These are phyloP conservation scores for Pseudochirops cupreus DNA, from an alignment of 2,797 vertebrate genomes.

Conservation along the genomic window DNA sequence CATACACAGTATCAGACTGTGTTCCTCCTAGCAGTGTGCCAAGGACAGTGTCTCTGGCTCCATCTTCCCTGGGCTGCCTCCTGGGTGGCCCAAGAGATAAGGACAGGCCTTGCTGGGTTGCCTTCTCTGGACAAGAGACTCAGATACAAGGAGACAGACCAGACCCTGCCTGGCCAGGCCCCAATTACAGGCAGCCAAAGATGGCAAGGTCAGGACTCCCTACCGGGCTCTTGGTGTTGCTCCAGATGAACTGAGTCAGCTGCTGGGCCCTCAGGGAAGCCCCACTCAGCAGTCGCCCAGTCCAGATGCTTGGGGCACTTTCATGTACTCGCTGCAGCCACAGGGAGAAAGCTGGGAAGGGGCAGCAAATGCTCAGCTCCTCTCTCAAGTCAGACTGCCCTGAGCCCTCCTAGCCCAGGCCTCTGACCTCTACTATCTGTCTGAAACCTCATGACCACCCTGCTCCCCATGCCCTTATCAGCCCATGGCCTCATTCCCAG, in stretches of 20 bases:
- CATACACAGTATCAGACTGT: not conserved
- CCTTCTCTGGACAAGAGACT: not conserved
- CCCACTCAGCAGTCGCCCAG: conserved; percentile 82
- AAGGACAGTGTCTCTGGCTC: not conserved
- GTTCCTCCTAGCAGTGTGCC: not conserved
- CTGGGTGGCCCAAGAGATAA: not conserved
- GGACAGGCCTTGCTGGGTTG: not conserved
- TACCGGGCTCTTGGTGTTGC: conserved; percentile 91
- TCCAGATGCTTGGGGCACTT: conserved; percentile 85
- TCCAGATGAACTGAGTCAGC: conserved; percentile 90
- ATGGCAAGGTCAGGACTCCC: not conserved
- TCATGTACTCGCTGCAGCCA: conserved; percentile 91
- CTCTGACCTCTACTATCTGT: too few species aligned
- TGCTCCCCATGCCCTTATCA: not conserved
- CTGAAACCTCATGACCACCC: not conserved
- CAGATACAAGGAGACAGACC: not conserved
- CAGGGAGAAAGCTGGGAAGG: conserved; percentile 87
- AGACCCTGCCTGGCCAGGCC: not conserved
- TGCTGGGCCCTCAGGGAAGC: conserved; percentile 79
- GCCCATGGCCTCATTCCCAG: not conserved
- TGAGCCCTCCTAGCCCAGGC: not conserved
- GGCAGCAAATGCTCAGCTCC: not conserved
- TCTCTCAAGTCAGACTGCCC: not conserved
- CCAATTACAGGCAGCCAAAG: not conserved
- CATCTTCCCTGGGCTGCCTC: not conserved